Evolutionary conservation across 2,797 vertebrate genomes (phyloP), one percentile per base, ranked within the genome.

Genomic region (Myotis vivesi): DNA sequence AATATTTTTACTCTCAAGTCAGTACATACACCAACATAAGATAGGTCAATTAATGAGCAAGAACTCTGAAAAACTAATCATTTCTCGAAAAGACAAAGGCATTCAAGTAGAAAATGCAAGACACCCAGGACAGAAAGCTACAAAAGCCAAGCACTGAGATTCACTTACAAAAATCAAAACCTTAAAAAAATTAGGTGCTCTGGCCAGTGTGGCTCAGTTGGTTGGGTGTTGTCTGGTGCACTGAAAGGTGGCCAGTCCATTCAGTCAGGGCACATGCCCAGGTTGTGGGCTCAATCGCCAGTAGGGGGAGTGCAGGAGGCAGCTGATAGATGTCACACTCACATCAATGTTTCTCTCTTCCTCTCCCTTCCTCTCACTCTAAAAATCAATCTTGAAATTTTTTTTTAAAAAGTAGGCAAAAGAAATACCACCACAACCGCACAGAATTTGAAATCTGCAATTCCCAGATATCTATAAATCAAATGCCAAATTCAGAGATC

Each of bases 21-120:
- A 81, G 57, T 49, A 62, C 1, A 51, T 8, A 15, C 6, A 87
- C 64, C 81, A 87, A 79, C 11, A 17, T 44, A 81, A 76, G 33
- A 68, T 6, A 75, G 44, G n/a, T 11, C 28, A 49, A 49, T 76
- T 53, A 33, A 76, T 53, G 30, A 76, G 30, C 30, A 51, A 77
- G 81, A 93, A 89, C 12, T n/a, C n/a, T 86, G 23, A 94, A 89
- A 68, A 93, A 85, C 23, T 44, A 83, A 87, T 62, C 49, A 80
- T 33, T 84, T 75, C 59, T 93, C 82, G 90, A 80, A 93, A 83
- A 33, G 38, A 53, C 23, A 28, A 91, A 64, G 8, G 8, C 10
- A 69, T 71, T 92, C 79, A 90, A 46, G 46, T 85, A 10, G 89
- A 88, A 79, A 82, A 85, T 19, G 6, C 17, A 77, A 84, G 25